These are phyloP conservation scores for Machimus rusticus DNA, from an alignment of 2,888 invertebrate genomes.

Conservation along the genomic window DNA sequence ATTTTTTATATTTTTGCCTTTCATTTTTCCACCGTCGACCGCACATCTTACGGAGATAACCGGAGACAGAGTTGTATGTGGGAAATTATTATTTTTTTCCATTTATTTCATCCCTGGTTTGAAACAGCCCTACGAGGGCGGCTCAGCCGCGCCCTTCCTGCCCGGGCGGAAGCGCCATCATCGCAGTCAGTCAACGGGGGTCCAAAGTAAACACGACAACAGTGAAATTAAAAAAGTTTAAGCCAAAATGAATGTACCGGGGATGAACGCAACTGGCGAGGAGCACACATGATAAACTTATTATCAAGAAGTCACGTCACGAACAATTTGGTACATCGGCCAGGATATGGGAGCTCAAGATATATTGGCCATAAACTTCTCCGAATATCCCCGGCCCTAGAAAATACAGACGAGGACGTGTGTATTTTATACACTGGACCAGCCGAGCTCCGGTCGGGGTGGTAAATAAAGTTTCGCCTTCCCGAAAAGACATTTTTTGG, in stretches of 20 bases:
- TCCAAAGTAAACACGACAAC: constrained; percentile 46
- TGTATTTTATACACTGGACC: constrained; percentile 25
- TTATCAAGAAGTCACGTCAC: constrained; percentile 48
- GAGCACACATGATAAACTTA: constrained; percentile 45
- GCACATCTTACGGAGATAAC: constrained; percentile 13
- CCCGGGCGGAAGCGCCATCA: background rate
- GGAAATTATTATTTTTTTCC: constrained; percentile 6
- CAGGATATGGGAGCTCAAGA: constrained; percentile 44
- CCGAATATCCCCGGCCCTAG: background rate
- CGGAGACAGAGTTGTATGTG: background rate
- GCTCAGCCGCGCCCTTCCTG: background rate
- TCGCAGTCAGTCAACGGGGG: constrained; percentile 41
- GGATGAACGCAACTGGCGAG: constrained; percentile 34
- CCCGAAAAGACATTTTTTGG: constrained; percentile 32
- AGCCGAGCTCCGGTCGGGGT: background rate
- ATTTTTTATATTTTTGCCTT: background rate
- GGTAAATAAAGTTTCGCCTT: constrained; percentile 32
- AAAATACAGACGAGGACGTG: constrained; percentile 26
- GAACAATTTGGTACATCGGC: constrained; percentile 47
- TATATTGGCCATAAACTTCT: constrained; percentile 47
- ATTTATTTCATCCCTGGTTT: background rate
- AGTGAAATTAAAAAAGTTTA: constrained; percentile 47
- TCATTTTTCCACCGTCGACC: background rate
- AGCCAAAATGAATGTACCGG: constrained; percentile 27
- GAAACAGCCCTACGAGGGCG: background rate